These are phyloP conservation scores for Incurvaria masculella DNA, from an alignment of 2,888 invertebrate species.

Conservation along the genomic window DNA sequence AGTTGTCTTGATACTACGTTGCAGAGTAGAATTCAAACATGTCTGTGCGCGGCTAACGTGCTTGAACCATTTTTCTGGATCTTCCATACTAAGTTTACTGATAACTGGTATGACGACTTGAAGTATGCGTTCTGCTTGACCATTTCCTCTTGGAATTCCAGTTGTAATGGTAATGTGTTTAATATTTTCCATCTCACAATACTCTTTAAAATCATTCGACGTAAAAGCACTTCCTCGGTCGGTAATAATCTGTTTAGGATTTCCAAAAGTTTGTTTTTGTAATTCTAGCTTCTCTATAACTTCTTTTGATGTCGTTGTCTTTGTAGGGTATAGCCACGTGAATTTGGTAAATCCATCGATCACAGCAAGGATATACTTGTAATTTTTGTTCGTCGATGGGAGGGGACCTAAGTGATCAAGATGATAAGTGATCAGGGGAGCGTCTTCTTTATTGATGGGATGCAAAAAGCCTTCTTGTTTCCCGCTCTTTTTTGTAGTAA, in stretches of 20 bases:
- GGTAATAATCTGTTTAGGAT: conserved; percentile 23
- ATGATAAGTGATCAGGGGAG: conserved; percentile 24
- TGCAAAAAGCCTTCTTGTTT: conserved; percentile 24
- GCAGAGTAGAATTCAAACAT: conserved; percentile 20
- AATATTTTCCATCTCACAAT: conserved; percentile 25
- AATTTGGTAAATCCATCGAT: conserved; percentile 28
- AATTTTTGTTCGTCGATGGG: conserved; percentile 22
- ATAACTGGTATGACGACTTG: conserved; percentile 22
- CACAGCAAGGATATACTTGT: conserved; percentile 26
- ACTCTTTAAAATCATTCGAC: conserved; percentile 22
- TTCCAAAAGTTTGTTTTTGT: conserved; percentile 26
- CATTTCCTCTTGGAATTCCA: conserved; percentile 26
- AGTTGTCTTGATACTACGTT: conserved; percentile 18
- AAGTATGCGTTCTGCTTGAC: conserved; percentile 26
- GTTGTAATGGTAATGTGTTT: conserved; percentile 18
- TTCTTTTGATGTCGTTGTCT: conserved; percentile 21
- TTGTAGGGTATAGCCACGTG: conserved; percentile 26
- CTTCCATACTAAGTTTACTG: conserved; percentile 23
- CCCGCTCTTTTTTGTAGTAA: conserved; percentile 18
- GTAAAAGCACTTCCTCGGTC: conserved; percentile 28
- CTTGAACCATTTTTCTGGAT: conserved; percentile 23
- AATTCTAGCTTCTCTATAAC: conserved; percentile 20
- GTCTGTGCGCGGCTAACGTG: conserved; percentile 17
- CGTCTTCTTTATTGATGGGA: conserved; percentile 22
- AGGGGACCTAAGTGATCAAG: conserved; percentile 28